These are phyloP conservation scores for Syrrhaptes paradoxus DNA, from an alignment of 2,113 vertebrate species.

Conservation along the genomic window DNA sequence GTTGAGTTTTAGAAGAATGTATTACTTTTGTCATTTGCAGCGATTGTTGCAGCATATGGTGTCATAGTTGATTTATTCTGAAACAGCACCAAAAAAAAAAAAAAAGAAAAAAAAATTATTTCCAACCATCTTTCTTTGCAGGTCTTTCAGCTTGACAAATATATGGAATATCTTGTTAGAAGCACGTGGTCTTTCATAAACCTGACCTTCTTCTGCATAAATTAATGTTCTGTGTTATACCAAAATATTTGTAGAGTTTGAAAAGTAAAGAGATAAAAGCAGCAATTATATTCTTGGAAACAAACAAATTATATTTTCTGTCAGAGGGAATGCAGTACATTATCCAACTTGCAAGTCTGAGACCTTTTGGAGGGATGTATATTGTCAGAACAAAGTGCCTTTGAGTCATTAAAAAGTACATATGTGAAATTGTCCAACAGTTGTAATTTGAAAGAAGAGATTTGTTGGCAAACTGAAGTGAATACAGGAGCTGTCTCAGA, in stretches of 20 bases:
- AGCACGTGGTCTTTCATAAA: background rate
- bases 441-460: slow-evolving; percentile 25
- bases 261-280: background rate
- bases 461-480: slow-evolving; percentile 7
- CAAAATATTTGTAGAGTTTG: slow-evolving; percentile 8
- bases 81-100: background rate
- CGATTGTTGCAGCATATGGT: slow-evolving; percentile 7
- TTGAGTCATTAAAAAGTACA: slow-evolving; percentile 19
- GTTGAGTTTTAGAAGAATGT: background rate
- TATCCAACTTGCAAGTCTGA: background rate
- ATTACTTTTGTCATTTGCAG: background rate
- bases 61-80: slow-evolving; percentile 18
- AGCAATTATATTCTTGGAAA: background rate
- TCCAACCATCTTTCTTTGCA: background rate
- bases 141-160: background rate
- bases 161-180: background rate
- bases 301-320: background rate
- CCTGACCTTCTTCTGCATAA: background rate
- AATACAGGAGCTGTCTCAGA: background rate
- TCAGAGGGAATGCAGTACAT: background rate
- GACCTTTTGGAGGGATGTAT: background rate
- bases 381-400: slow-evolving; percentile 28
- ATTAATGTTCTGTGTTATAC: background rate
- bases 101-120: background rate
- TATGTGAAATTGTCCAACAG: slow-evolving; percentile 11